Conservation (phyloP, 2,113 vertebrate genomes). For the Fukomys damarensis region DNA sequence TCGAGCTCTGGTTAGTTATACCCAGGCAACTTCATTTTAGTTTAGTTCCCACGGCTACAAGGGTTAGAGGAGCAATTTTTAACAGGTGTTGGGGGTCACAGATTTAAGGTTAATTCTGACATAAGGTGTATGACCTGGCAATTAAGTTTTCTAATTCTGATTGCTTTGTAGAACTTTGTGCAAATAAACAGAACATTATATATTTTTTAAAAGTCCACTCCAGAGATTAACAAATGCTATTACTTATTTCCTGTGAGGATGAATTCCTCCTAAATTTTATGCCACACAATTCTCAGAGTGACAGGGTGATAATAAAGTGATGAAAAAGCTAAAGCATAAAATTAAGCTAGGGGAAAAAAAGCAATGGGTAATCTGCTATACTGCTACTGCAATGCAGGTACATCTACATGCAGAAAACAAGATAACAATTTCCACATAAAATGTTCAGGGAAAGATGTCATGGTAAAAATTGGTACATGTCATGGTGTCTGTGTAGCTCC, state of each 20-base stretch:
- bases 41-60: neutral
- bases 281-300: conserved; percentile 1
- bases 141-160: neutral
- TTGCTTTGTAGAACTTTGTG: neutral
- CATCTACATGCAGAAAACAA: neutral
- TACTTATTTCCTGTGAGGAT: conserved; percentile 5
- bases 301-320: conserved; percentile 29
- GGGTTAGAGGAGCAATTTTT: neutral
- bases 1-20: neutral
- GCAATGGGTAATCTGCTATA: neutral
- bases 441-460: neutral
- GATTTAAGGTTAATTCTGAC: neutral
- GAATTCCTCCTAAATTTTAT: neutral
- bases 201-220: neutral
- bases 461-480: neutral
- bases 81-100: neutral
- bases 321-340: neutral
- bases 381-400: neutral
- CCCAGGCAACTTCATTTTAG: neutral
- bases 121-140: neutral
- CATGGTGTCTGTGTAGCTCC: neutral
- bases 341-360: neutral
- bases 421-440: neutral
- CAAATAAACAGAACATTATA: neutral
- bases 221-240: neutral